A percentile compares a stretch with the other conserved stretches of the same genome.
phyloP scores from a whole-genome alignment of 2,113 vertebrate species.

The Oreochromis tanganicae region DNA sequence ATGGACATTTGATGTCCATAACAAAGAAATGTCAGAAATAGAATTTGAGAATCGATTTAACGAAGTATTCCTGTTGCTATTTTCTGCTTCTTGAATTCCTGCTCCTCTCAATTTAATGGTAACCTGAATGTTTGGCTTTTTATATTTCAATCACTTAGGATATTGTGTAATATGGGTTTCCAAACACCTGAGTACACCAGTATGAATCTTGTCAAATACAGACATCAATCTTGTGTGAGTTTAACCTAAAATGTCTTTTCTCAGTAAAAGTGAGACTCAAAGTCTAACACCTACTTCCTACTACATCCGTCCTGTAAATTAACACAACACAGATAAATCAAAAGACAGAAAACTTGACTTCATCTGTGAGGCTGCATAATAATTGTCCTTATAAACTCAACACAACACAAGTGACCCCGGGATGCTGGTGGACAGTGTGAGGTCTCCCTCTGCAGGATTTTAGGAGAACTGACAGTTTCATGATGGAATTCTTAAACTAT shows the following conservation, averaged over 20 bases:
- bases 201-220: neutral
- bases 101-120: neutral
- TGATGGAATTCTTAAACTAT: neutral
- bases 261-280: neutral
- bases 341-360: neutral
- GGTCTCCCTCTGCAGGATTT: slow-evolving; percentile 39
- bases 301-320: neutral
- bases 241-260: neutral
- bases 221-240: neutral
- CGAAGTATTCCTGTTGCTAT: neutral
- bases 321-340: neutral
- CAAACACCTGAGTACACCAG: neutral
- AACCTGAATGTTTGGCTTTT: neutral
- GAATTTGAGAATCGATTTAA: neutral
- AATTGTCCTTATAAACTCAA: neutral
- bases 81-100: neutral
- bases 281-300: neutral
- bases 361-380: neutral
- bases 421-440: neutral
- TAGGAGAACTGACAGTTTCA: neutral
- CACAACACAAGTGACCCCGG: neutral
- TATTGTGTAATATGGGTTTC: neutral
- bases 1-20: neutral
- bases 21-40: neutral
- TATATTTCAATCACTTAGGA: neutral